Conservation (phyloP, 2,113 vertebrate species). For the Elephantulus edwardii region DNA sequence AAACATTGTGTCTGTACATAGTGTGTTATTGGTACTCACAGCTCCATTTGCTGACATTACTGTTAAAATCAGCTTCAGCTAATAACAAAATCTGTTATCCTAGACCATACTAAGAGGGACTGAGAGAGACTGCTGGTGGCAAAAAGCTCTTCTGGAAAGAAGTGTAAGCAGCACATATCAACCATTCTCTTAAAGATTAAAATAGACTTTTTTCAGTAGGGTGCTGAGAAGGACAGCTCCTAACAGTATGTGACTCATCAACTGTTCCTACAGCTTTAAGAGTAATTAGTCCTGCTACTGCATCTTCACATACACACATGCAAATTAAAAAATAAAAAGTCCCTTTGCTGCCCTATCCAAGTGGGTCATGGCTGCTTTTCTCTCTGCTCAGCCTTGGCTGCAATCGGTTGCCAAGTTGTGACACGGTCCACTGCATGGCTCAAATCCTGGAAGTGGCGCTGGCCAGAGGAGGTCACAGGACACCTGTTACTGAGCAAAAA, state of each 20-base stretch:
- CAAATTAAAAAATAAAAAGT: not conserved
- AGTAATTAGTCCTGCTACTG: not conserved
- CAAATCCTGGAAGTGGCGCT: not conserved
- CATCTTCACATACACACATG: not conserved
- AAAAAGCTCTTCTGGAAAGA: not conserved
- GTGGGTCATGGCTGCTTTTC: constrained; percentile 37
- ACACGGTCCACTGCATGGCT: not conserved
- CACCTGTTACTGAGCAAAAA: not conserved
- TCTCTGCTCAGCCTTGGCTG: constrained; percentile 18
- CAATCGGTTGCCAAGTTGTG: not conserved
- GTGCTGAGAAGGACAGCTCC: not conserved
- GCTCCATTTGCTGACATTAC: not conserved
- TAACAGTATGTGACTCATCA: not conserved
- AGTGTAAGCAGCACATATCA: not conserved
- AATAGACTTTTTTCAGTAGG: not conserved
- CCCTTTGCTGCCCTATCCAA: not conserved
- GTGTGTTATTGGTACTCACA: too few species aligned
- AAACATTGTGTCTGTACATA: too few species aligned
- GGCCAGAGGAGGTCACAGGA: constrained; percentile 33
- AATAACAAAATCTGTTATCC: constrained; percentile 14
- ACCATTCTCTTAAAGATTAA: not conserved
- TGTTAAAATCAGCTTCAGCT: constrained; percentile 20
- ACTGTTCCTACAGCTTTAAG: not conserved
- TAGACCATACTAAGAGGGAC: not conserved
- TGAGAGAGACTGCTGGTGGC: not conserved